Evolutionary conservation across 2,113 vertebrate genomes (phyloP).

Genomic region (Polypterus bichir): DNA sequence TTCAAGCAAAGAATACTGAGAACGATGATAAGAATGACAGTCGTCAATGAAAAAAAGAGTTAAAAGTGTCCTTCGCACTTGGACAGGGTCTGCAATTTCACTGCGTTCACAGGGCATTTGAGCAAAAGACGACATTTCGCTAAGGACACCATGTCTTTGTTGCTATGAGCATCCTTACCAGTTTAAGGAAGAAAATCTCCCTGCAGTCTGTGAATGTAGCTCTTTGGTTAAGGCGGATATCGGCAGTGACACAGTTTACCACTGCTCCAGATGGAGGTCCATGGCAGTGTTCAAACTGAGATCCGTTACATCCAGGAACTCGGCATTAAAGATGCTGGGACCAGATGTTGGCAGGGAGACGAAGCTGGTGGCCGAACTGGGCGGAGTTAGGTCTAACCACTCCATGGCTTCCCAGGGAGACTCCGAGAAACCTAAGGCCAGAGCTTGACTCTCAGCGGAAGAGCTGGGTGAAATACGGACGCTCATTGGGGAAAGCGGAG

Average conservation of each 20-base stretch:
- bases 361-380: slow-evolving; percentile 69
- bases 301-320: slow-evolving; percentile 88
- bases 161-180: slow-evolving; percentile 24
- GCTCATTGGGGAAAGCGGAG: slow-evolving; percentile 60
- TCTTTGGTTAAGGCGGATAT: slow-evolving; percentile 6
- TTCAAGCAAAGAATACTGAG: too few relatives aligned
- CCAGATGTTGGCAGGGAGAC: slow-evolving; percentile 51
- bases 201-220: slow-evolving; percentile 12
- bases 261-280: slow-evolving; percentile 91
- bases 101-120: too few relatives aligned
- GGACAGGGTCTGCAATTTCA: too few relatives aligned
- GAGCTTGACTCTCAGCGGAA: slow-evolving; percentile 58
- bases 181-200: slow-evolving; percentile 17
- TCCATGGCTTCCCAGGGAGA: slow-evolving; percentile 95
- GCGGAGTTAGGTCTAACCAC: slow-evolving; percentile 87
- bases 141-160: neutral
- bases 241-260: slow-evolving; percentile 47
- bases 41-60: too few relatives aligned
- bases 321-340: slow-evolving; percentile 86
- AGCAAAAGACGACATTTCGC: too few relatives aligned
- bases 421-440: slow-evolving; percentile 80
- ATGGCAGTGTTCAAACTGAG: slow-evolving; percentile 86
- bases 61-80: too few relatives aligned
- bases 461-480: slow-evolving; percentile 36
- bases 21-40: too few relatives aligned